A percentile compares a stretch with the other conserved stretches of the same genome.
Evolutionary conservation across 37 sponge, comb jelly and placozoan genomes (phyloP).

Genomic region (Spongilla lacustris): DNA sequence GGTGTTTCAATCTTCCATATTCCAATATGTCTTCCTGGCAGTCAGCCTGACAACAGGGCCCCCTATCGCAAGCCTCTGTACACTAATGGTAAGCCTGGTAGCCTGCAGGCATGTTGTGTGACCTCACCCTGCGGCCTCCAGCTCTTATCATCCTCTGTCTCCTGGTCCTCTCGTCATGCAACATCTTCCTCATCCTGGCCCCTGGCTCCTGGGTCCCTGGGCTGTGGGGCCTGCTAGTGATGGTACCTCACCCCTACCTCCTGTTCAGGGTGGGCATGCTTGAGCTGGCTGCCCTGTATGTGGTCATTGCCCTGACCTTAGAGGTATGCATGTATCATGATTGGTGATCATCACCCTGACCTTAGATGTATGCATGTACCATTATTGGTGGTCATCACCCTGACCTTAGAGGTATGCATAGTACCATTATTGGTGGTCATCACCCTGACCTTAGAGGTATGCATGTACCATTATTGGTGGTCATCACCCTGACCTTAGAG

Average conservation of each 20-base stretch:
- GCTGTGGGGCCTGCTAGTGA: conserved; percentile 29
- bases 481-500: not conserved
- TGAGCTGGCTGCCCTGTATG: conserved; percentile 30
- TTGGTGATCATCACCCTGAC: not conserved
- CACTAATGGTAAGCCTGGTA: conserved; percentile 68
- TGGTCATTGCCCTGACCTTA: conserved; percentile 29
- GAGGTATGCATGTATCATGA: conserved; percentile 34
- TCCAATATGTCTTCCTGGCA: conserved; percentile 80
- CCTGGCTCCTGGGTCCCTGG: conserved; percentile 42
- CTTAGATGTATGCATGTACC: not conserved
- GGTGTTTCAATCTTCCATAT: conserved; percentile 72
- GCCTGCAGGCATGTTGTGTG: too few relatives aligned
- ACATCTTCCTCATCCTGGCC: conserved; percentile 56
- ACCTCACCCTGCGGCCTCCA: conserved; percentile 4
- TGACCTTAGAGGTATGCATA: not conserved
- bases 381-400: not conserved
- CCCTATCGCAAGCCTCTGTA: conserved; percentile 75
- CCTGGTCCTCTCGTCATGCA: conserved; percentile 30
- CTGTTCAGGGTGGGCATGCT: conserved; percentile 54
- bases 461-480: not conserved
- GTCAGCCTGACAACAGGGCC: conserved; percentile 78
- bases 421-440: not conserved
- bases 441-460: not conserved
- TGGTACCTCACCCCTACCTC: conserved; percentile 13
- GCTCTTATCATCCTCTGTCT: conserved; percentile 47